A percentile compares a stretch with the other conserved stretches of the same genome.
These are phyloP conservation scores for Syrmaticus mikado DNA, from an alignment of 2,113 vertebrate species.

Conservation along the genomic window DNA sequence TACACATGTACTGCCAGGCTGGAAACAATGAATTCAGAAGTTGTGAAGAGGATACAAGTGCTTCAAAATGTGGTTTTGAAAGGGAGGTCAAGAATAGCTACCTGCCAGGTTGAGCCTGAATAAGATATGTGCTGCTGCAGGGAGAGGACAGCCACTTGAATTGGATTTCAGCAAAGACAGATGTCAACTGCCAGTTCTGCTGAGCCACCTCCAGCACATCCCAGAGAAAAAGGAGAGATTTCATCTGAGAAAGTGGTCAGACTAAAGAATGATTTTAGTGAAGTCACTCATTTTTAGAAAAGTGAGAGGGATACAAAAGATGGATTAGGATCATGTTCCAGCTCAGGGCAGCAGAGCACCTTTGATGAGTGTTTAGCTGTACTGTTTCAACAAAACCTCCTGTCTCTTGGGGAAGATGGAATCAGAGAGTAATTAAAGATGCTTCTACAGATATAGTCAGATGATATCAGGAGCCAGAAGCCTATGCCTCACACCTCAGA, in stretches of 20 bases:
- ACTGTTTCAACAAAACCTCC: not conserved
- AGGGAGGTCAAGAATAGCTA: not conserved
- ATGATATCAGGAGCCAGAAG: not conserved
- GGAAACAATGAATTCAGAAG: not conserved
- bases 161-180: not conserved
- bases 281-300: not conserved
- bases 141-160: not conserved
- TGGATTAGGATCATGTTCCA: not conserved
- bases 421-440: not conserved
- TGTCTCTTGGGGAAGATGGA: not conserved
- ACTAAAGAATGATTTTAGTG: not conserved
- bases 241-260: not conserved
- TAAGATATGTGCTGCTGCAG: not conserved
- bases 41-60: not conserved
- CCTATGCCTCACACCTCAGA: not conserved
- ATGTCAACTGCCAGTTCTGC: not conserved
- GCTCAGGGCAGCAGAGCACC: not conserved
- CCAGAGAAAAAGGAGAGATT: not conserved
- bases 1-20: not conserved
- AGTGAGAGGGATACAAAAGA: not conserved
- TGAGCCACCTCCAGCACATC: not conserved
- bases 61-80: not conserved
- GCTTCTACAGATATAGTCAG: not conserved
- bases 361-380: not conserved
- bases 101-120: not conserved